Evolutionary conservation across 2,113 vertebrate genomes (phyloP).

Genomic region (Felis catus): DNA sequence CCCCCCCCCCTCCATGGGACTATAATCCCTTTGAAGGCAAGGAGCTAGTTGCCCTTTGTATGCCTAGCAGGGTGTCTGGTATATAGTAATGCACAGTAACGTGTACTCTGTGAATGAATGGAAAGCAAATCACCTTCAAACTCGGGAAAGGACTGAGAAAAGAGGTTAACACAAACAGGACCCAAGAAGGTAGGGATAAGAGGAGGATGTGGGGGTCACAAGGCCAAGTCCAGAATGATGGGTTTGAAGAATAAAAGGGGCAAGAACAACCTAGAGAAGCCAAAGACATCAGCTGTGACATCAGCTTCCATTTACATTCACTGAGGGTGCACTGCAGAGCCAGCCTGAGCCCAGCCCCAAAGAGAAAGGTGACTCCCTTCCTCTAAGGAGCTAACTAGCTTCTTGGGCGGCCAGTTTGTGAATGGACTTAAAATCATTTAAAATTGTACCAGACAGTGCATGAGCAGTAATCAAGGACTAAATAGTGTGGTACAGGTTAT

Average conservation of each 20-base stretch:
- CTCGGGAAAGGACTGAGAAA: not conserved
- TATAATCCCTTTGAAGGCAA: not conserved
- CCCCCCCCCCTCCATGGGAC: not conserved
- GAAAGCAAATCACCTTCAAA: not conserved
- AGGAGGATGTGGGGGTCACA: not conserved
- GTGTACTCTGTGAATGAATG: not conserved
- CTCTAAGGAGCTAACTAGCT: not conserved
- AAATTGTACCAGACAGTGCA: not conserved
- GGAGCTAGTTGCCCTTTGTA: not conserved
- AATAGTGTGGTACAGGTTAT: not conserved
- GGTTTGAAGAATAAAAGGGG: not conserved
- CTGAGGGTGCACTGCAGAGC: not conserved
- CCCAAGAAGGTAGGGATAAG: not conserved
- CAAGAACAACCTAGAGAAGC: not conserved
- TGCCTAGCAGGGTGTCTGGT: not conserved
- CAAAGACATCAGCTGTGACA: not conserved
- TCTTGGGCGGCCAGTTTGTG: not conserved
- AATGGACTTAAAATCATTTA: not conserved
- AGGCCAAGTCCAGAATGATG: not conserved
- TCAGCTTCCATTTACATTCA: not conserved
- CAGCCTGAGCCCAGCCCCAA: not conserved
- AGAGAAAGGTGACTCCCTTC: not conserved
- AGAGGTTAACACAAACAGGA: not conserved
- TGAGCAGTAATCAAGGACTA: not conserved
- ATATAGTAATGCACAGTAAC: not conserved